Conservation (phyloP, 2,797 vertebrate genomes). For the Sciaenops ocellatus region DNA sequence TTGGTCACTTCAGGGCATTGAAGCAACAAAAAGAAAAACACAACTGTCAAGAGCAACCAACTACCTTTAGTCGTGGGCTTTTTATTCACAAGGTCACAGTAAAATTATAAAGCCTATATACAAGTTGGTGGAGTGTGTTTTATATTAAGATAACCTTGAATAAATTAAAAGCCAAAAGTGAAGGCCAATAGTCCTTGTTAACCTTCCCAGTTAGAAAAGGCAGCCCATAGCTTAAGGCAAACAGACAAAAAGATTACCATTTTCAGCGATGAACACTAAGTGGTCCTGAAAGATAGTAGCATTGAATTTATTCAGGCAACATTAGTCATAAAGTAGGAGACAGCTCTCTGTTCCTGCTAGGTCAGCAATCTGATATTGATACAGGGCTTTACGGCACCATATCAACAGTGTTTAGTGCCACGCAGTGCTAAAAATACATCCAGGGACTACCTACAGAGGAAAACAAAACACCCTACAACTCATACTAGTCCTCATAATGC, state of each 20-base stretch:
- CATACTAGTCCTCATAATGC: constrained; percentile 11
- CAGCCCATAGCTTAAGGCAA: background rate
- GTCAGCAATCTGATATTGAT: constrained; percentile 15
- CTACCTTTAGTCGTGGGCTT: background rate
- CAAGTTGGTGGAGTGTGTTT: constrained; percentile 1
- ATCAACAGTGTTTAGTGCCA: constrained; percentile 5
- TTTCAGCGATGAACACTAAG: background rate
- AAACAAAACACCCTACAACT: constrained; percentile 24
- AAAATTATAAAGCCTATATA: constrained; percentile 14
- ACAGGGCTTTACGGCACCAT: background rate
- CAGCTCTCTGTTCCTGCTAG: background rate
- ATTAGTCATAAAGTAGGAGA: constrained; percentile 6
- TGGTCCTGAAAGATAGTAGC: background rate
- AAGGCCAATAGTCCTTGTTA: background rate
- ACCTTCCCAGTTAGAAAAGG: background rate
- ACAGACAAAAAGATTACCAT: background rate
- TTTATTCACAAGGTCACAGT: background rate
- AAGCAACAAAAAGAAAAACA: background rate
- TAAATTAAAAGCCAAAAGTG: constrained; percentile 13
- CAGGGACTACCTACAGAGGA: background rate
- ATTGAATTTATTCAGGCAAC: background rate
- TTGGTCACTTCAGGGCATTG: background rate
- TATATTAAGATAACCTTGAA: constrained; percentile 19
- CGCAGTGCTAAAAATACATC: constrained; percentile 5
- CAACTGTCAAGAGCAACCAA: background rate